These are phyloP conservation scores for Nyleta sp. DNA, from an alignment of 2,888 invertebrate genomes.

Conservation along the genomic window DNA sequence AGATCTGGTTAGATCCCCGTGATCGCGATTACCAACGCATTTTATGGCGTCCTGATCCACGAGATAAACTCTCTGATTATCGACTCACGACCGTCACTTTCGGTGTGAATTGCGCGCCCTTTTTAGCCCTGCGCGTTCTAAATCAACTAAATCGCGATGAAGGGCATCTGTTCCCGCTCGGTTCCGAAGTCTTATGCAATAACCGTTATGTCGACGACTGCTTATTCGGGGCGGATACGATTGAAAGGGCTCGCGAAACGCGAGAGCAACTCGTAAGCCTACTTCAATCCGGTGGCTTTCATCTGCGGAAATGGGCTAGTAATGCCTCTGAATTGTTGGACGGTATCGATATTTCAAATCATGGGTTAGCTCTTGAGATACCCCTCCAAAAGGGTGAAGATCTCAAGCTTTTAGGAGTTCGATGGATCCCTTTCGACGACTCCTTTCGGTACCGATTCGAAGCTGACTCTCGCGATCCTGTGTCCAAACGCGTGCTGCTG, in stretches of 20 bases:
- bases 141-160: not conserved
- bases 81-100: conserved; percentile 5
- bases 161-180: not conserved
- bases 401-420: too few species aligned
- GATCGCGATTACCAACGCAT: not conserved
- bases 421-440: too few species aligned
- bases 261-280: not conserved
- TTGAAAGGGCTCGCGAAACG: not conserved
- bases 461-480: too few species aligned
- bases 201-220: not conserved
- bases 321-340: not conserved
- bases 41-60: not conserved
- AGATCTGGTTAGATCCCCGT: conserved; percentile 2
- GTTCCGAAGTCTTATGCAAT: not conserved
- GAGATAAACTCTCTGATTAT: not conserved
- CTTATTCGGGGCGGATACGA: not conserved
- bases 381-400: too few species aligned
- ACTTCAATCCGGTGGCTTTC: not conserved
- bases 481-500: too few species aligned
- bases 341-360: not conserved
- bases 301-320: not conserved
- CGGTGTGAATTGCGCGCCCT: conserved; percentile 6
- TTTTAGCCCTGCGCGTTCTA: not conserved
- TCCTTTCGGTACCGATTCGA: too few species aligned
- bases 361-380: not conserved